Base-by-base conservation (phyloP, 2,113 vertebrate genomes). In the Carlito syrichta region DNA sequence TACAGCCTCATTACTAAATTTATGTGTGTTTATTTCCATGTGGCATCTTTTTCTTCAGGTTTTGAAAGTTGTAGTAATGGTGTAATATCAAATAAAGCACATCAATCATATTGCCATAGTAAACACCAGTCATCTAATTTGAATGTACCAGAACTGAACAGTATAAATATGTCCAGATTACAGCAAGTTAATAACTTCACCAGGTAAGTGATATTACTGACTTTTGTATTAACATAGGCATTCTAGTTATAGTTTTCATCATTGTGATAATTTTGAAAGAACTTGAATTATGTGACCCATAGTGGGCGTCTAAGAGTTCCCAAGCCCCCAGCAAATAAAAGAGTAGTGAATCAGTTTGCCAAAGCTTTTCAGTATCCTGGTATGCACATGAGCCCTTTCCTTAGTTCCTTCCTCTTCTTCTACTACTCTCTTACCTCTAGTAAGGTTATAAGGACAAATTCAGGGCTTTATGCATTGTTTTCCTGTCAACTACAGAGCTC, bases 11-110 rank as follows among this genome's bases (percentile, higher is more conserved):
- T 78, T 32, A 77, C 2, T 86, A 87, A 86, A 11, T 50, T 79
- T 56, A 10, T 71, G 38, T 93, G 58, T 79, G 6, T 82, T 92
- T 93, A 0, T 77, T 84, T 84, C 54, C 45, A 73, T 79, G 12
- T 74, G 25, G 4, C 86, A 13, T 58, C 14, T 58, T 86, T 73
- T 85, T 40, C 25, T 45, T 73, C 96, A 99, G 99, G 99, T 98
- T 99, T 99, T 95, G 99, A 99, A 98, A 99, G 99, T 99, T 99
- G 99, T 99, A 99, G 99, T 99, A 99, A 99, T 77, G 99, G 99
- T 91, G 98, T 99, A 98, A 99, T 99, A 96, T 99, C 99, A 86
- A 99, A 98, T 97, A 99, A 99, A 99, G 98, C 96, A 48, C 99
- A 99, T 98, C 99, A 99, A 12, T 98, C 99, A 68, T 99, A 99